These are phyloP conservation scores for Drosophila takahashii DNA, from an alignment of 1,140 invertebrate species.

Conservation along the genomic window DNA sequence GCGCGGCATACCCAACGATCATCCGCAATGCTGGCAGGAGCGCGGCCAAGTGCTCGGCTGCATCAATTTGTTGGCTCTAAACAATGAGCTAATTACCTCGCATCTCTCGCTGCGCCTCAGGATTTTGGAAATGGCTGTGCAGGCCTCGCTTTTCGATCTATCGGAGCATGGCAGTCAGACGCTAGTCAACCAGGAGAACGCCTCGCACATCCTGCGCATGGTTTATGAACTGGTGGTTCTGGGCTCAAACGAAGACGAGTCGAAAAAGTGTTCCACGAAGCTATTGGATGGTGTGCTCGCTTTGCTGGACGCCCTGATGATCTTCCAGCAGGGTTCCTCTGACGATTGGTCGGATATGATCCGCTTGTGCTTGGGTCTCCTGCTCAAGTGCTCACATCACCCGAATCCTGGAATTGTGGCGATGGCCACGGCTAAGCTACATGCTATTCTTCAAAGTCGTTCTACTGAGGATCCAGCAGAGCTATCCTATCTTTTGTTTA, in stretches of 20 bases:
- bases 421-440: constrained; percentile 87
- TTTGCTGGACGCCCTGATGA: constrained; percentile 85
- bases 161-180: constrained; percentile 85
- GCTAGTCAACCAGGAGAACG: constrained; percentile 86
- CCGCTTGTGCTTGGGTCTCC: constrained; percentile 84
- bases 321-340: constrained; percentile 86
- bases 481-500: constrained; percentile 86
- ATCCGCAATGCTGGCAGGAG: constrained; percentile 87
- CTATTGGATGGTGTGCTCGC: constrained; percentile 87
- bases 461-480: constrained; percentile 86
- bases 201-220: constrained; percentile 86
- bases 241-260: constrained; percentile 85
- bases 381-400: constrained; percentile 86
- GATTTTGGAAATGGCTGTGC: constrained; percentile 88
- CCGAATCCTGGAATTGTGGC: constrained; percentile 87
- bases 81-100: constrained; percentile 87
- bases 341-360: constrained; percentile 88
- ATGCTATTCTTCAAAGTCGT: constrained; percentile 87
- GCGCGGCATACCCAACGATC: constrained; percentile 87
- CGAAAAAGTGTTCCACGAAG: constrained; percentile 86
- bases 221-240: constrained; percentile 87
- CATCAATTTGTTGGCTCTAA: constrained; percentile 87
- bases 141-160: constrained; percentile 87
- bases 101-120: constrained; percentile 86
- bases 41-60: constrained; percentile 88